Base-by-base conservation (phyloP, 2,113 vertebrate genomes). In the Hucho hucho region DNA sequence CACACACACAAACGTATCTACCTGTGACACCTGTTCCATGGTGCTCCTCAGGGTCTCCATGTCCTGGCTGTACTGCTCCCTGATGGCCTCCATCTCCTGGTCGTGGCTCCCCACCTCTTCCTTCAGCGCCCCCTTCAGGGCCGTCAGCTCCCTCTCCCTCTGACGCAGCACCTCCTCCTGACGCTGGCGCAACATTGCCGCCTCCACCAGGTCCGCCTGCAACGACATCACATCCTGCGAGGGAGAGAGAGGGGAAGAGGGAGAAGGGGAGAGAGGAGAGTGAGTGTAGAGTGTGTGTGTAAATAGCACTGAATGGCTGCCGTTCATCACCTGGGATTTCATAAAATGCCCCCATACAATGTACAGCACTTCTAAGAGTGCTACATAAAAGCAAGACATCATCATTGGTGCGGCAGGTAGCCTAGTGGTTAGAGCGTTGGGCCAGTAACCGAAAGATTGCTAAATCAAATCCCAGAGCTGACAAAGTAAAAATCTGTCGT, bases 21-120 rank as follows among this genome's bases (percentile, higher is more conserved):
- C 97, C 96, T 96, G 93, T 0, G 94, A 92, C 4, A 94, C 91
- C 3, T 93, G 91, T 70, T 96, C 95, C 94, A 98, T 87, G 85
- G 93, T 97, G 63, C 75, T 91, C 22, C 94, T 90, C 63, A 98
- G 91, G 74, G 93, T 89, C 0, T 95, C 94, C 85, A 96, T 88
- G 76, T 98, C 96, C 4, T 83, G 86, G 77, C 94, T 92, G 90
- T 91, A 97, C 88, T 97, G 93, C 86, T 95, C 95, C 78, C 94
- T 90, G 58, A 98, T 88, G 0, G 75, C 82, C 77, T 96, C 91
- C 91, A 92, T 91, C 75, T 94, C 94, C 46, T 69, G 80, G 85
- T 95, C 94, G 0, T 94, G 94, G 5, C 86, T 88, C 75, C 91
- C 92, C 80, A 95, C 93, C 88, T 95, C 94, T 32, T 95, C 93